Evolutionary conservation across 2,113 vertebrate species (phyloP).

Genomic region (Malaclemys terrapin): DNA sequence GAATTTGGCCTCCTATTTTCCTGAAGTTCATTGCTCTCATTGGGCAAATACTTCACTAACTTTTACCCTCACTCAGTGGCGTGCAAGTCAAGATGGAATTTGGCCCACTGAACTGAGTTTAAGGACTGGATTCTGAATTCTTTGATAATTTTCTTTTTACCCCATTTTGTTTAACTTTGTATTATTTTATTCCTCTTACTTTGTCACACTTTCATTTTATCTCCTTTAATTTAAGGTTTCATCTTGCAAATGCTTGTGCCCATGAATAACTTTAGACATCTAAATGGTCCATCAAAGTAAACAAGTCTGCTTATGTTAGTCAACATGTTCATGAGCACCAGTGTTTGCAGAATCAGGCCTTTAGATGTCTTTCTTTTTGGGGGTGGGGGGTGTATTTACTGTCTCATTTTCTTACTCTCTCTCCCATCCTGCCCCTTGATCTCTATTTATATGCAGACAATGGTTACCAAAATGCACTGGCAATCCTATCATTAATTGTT

Average conservation of each 20-base stretch:
- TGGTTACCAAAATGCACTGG: rapidly evolving
- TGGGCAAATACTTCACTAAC: too few species aligned
- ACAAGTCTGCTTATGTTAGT: rapidly evolving
- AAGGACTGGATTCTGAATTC: background rate
- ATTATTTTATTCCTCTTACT: background rate
- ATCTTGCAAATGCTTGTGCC: background rate
- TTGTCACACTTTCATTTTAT: background rate
- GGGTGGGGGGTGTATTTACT: rapidly evolving
- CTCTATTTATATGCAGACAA: rapidly evolving
- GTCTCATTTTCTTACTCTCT: background rate
- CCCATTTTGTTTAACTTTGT: background rate
- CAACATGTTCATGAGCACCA: rapidly evolving
- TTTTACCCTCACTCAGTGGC: background rate
- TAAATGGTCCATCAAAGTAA: rapidly evolving
- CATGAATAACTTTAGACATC: background rate
- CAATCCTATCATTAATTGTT: rapidly evolving
- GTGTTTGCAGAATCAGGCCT: rapidly evolving
- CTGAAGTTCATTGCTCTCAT: rapidly evolving
- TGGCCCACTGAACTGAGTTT: rapidly evolving
- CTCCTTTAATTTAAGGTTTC: background rate
- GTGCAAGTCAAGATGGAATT: background rate
- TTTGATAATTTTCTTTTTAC: background rate
- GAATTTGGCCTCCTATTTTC: background rate
- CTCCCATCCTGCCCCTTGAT: background rate
- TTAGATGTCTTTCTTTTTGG: rapidly evolving